Evolutionary conservation across 2,888 invertebrate species (phyloP), one percentile per base, ranked within the genome.

Genomic region (Epinotia demarniana): DNA sequence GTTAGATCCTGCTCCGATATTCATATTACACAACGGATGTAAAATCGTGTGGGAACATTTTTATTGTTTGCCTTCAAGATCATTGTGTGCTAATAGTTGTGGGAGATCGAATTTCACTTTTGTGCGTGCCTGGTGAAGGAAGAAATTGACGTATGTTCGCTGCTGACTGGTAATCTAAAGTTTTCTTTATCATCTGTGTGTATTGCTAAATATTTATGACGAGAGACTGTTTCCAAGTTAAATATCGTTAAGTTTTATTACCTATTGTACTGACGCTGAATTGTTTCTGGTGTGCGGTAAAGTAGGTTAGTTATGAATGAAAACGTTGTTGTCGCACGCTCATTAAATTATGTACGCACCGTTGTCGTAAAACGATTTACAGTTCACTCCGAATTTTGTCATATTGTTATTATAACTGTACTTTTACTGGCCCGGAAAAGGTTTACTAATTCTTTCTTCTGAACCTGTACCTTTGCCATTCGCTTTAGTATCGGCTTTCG

Each of bases 101-200:
- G 89, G 83, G 88, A 91, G 88, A 91, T 90, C 87, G 85, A 88
- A 88, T 91, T 92, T 92, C 92, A 89, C 92, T 90, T 90, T 88
- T 89, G 86, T 85, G 85, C 72, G 66, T 67, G 61, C 67, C 57
- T 72, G 69, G 64, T 58, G 70, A 71, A 75, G 55, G 55, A 71
- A 75, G 82, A 80, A 81, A 82, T 80, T 78, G 72, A 68, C 62
- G 27, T 68, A 39, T 11, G 19, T 68, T 61, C 69, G 12, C 11
- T 12, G 12, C 55, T 23, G 11, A n/a, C 43, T 60, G 33, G 18
- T 66, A 73, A 72, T 43, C 46, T 60, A 11, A 60, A 68, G 43
- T 27, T 68, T 68, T 58, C 43, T 58, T 58, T 60, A 16, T 61
- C 43, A 12, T 5, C 58, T 69, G 18, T 67, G 66, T 64, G 57